Base-by-base conservation (phyloP, 1,140 invertebrate species). In the Telenomus remus region DNA sequence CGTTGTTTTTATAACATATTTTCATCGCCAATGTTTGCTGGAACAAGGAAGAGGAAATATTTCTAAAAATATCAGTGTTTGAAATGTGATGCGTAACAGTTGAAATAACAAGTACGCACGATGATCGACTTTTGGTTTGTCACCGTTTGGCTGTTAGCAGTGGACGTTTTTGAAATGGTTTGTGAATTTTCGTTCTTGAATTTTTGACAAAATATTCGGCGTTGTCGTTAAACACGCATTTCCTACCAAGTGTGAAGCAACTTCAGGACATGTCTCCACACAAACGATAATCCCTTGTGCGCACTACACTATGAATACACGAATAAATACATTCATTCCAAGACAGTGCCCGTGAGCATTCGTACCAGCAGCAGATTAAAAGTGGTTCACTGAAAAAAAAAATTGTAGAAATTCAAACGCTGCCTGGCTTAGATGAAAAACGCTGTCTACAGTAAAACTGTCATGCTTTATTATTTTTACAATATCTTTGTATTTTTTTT, bases 251-350 rank as follows among this genome's bases (percentile, higher is more conserved):
- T 56, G 43, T 69, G 63, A 53, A 16, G 48, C 64, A 59, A 46
- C 66, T 69, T 47, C 64, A 53, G 50, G 49, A 60, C 59, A 71
- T 51, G 57, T 56, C 51, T 19, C 42, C 69, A 54, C 53, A 54
- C 72, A 27, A 27, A 27, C 72, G 51, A 76, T 69, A 76, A 76
- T 69, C 54, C 71, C 47, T 68, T 14, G 57, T 39, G 34, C 37
- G 16, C 44, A 16, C 53, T 44, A 50, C 12, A 34, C 59, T 64
- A 65, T 37, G 57, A 64, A 73, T 66, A 55, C 44, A 64, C 48
- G 53, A 53, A 64, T 69, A 70, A 70, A 70, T 66, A 70, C 60
- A 55, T 76, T 76, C 65, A 27, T 76, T 76, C 54, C 60, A 70
- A 70, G 73, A 76, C 57, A 69, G 19, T 54, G 59, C 72, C 64